Evolutionary conservation across 2,888 invertebrate species (phyloP).

Genomic region (Bimastos eiseni): DNA sequence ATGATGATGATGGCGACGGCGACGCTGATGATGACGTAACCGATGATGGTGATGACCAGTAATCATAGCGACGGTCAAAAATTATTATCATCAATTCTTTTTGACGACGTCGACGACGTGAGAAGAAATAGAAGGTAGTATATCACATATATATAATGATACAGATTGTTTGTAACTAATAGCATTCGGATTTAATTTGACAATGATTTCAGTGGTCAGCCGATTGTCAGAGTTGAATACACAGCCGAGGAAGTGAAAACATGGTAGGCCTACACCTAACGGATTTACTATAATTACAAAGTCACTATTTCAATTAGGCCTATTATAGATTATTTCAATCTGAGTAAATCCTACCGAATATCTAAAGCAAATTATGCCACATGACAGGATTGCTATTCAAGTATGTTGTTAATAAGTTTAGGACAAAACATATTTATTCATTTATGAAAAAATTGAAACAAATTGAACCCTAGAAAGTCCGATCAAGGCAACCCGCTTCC

Average conservation of each 20-base stretch:
- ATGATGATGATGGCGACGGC: background rate
- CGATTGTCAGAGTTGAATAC: conserved; percentile 87
- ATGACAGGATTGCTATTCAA: too few species aligned
- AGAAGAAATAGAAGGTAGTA: too few species aligned
- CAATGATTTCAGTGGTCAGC: conserved; percentile 73
- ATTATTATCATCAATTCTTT: background rate
- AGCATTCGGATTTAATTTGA: background rate
- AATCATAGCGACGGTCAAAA: background rate
- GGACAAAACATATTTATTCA: too few species aligned
- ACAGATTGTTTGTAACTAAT: too few species aligned
- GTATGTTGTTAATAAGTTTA: too few species aligned
- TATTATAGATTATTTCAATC: background rate
- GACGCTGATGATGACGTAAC: background rate
- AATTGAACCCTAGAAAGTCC: too few species aligned
- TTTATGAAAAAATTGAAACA: too few species aligned
- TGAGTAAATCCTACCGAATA: too few species aligned
- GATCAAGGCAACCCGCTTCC: too few species aligned
- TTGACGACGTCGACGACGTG: too few species aligned
- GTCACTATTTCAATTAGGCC: background rate
- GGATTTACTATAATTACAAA: background rate
- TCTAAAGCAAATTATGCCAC: too few species aligned
- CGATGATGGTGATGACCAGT: background rate
- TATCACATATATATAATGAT: too few species aligned
- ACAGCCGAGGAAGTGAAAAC: conserved; percentile 84
- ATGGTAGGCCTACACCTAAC: conserved; percentile 66